A percentile compares a stretch with the other conserved stretches of the same genome.
Evolutionary conservation across 2,113 vertebrate genomes (phyloP).

Genomic region (Apistogramma diplotaenia): DNA sequence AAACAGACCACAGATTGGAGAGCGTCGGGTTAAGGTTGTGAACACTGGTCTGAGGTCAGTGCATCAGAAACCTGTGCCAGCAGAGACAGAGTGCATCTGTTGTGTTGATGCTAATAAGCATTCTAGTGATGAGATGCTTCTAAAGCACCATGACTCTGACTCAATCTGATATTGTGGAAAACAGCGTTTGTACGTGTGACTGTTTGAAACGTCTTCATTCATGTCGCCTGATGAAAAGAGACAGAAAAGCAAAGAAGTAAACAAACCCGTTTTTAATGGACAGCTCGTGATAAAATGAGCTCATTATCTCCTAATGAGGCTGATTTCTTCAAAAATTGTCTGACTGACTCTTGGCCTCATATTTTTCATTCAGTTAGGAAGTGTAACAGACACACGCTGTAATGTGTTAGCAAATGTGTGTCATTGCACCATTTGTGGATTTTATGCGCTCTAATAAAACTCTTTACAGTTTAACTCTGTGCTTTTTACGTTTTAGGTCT

Average conservation of each 20-base stretch:
- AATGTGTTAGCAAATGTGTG: neutral
- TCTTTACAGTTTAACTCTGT: neutral
- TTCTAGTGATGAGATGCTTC: neutral
- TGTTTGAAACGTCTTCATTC: slow-evolving; percentile 1
- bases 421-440: neutral
- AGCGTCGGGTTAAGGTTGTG: neutral
- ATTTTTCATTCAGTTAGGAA: neutral
- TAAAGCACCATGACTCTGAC: neutral
- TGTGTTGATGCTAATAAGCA: neutral
- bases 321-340: neutral
- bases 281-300: neutral
- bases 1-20: neutral
- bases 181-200: neutral
- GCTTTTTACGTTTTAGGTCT: neutral
- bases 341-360: neutral
- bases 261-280: neutral
- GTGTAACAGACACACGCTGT: neutral
- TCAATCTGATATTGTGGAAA: neutral
- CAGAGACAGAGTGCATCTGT: neutral
- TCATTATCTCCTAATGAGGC: neutral
- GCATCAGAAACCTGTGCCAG: neutral
- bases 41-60: neutral
- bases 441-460: neutral
- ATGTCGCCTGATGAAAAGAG: neutral
- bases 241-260: neutral